phyloP scores from a whole-genome alignment of 1,140 invertebrate genomes.

The Philopotamus ludificatus region DNA sequence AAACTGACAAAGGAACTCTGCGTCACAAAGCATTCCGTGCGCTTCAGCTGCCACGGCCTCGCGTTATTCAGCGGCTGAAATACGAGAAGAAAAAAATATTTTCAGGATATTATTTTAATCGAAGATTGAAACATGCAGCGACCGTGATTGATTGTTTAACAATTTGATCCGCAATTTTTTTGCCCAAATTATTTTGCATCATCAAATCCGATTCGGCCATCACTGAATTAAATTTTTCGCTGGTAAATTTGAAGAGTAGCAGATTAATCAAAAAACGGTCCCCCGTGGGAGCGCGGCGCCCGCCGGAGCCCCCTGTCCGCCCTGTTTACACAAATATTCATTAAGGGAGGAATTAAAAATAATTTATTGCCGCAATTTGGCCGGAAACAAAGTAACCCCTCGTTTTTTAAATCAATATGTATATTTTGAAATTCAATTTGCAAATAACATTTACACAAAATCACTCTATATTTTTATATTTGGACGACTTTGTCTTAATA shows the following conservation, averaged over 20 bases:
- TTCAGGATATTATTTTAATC: too few relatives aligned
- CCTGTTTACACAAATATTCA: neutral
- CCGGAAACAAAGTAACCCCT: too few relatives aligned
- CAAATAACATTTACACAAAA: too few relatives aligned
- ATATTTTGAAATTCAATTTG: too few relatives aligned
- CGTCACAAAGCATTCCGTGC: neutral
- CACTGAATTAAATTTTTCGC: constrained; percentile 1
- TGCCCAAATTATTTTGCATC: neutral
- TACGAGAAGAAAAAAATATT: too few relatives aligned
- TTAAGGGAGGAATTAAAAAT: neutral
- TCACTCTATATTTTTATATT: too few relatives aligned
- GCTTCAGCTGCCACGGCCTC: neutral
- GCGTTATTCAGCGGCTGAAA: too few relatives aligned
- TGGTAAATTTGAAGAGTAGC: neutral
- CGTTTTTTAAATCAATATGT: too few relatives aligned
- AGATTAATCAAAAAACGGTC: neutral
- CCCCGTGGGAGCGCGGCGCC: too few relatives aligned
- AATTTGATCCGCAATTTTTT: neutral
- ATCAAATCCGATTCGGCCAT: constrained; percentile 4
- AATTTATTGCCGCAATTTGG: neutral
- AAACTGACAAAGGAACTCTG: too few relatives aligned
- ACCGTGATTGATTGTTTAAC: neutral
- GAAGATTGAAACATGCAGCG: neutral
- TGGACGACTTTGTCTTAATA: too few relatives aligned
- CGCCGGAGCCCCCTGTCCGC: neutral